A percentile compares a stretch with the other conserved stretches of the same genome.
phyloP scores from a whole-genome alignment of 2,888 invertebrate genomes.

The Apantesis nais region DNA sequence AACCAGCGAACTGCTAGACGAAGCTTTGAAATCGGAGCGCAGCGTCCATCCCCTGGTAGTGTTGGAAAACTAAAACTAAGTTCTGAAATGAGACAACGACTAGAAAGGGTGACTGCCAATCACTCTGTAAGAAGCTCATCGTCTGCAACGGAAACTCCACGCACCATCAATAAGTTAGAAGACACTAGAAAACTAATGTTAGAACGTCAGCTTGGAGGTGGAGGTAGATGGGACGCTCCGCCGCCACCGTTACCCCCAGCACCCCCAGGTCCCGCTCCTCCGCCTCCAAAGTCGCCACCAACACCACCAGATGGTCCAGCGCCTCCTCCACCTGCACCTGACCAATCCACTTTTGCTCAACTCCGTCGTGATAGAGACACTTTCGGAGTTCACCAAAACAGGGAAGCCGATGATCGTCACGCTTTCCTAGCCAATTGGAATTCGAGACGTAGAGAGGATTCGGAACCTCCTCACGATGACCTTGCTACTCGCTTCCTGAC shows the following conservation, averaged over 20 bases:
- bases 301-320: conserved; percentile 87
- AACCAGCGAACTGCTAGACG: conserved; percentile 80
- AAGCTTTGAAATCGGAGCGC: conserved; percentile 93
- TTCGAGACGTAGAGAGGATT: conserved; percentile 74
- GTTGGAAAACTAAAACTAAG: conserved; percentile 96
- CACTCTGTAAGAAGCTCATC: conserved; percentile 93
- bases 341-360: conserved; percentile 87
- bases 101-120: conserved; percentile 95
- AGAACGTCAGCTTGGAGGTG: conserved; percentile 93
- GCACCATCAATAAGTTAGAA: conserved; percentile 92
- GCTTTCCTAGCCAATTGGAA: conserved; percentile 83
- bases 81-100: conserved; percentile 95
- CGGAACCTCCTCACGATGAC: conserved; percentile 73
- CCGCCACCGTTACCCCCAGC: conserved; percentile 89
- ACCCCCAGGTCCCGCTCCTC: conserved; percentile 86
- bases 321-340: conserved; percentile 84
- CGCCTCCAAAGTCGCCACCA: conserved; percentile 87
- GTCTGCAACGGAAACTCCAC: conserved; percentile 88
- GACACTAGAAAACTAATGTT: conserved; percentile 94
- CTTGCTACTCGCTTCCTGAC: conserved; percentile 77
- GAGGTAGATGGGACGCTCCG: conserved; percentile 87
- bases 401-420: conserved; percentile 84
- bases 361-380: conserved; percentile 90
- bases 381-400: conserved; percentile 90
- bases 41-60: conserved; percentile 93